Evolutionary conservation across 2,113 vertebrate genomes (phyloP), one percentile per base, ranked within the genome.

Genomic region (Bos javanicus): DNA sequence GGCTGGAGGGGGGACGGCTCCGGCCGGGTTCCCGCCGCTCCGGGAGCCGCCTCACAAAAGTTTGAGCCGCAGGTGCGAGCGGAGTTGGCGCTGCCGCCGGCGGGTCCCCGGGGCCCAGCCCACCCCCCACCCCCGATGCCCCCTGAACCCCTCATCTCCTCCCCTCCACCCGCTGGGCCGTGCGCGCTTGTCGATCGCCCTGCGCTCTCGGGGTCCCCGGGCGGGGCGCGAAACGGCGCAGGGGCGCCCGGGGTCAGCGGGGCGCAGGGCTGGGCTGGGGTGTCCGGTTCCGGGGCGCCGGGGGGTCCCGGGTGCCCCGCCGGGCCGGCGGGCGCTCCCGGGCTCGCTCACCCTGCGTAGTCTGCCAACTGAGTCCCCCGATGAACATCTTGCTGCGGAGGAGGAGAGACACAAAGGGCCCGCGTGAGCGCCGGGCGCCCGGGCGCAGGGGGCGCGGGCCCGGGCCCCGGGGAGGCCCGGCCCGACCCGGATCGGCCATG

Each of bases 281-380:
- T 64, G 97, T 88, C 93, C 94, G 91, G 94, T 89, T 62, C 93
- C n/a, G 76, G 94, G 98, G 97, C 57, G 36, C 89, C 81, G 23
- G 57, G 91, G 91, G 80, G 57, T 92, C 87, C 92, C 3, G 96
- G 94, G 90, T 74, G 96, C 91, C 56, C 81, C 82, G 96, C 97
- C 94, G 57, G 92, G 92, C 94, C 94, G 97, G 36, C 92, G 91
- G 95, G 93, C 87, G 97, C 97, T 89, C 95, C 83, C 54, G 25
- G 67, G 86, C 93, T 87, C 92, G 96, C 99, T 99, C 99, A 99
- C 99, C 99, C 99, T 99, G 99, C 98, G 99, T 99, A 81, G 99
- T 99, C 98, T 99, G 99, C 99, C 99, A 99, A 98, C 99, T 99
- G 97, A 99, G 99, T 98, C 99, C 99, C 98, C 99, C 99, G 98